Percentiles rank a stretch among this genome's conserved stretches.
phyloP scores from a whole-genome alignment of 2,797 vertebrate genomes.

The Eutrigla gurnardus region DNA sequence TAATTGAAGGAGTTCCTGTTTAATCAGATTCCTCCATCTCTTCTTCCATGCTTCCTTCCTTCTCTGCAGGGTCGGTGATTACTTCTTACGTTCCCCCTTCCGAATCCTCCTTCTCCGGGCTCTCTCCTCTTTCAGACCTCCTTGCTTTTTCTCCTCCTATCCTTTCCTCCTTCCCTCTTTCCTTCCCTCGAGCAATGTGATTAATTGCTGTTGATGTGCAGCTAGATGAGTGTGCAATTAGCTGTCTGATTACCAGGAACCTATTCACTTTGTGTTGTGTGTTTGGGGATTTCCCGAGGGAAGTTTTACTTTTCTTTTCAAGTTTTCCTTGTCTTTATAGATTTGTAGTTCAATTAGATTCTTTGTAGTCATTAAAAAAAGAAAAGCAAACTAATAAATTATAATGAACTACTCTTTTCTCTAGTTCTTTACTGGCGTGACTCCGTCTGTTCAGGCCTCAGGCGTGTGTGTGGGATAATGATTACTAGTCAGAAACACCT shows the following conservation, averaged over 20 bases:
- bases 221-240: constrained; percentile 69
- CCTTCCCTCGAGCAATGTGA: constrained; percentile 50
- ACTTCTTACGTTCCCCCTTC: constrained; percentile 26
- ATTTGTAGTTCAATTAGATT: constrained; percentile 10
- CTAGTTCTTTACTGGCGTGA: constrained; percentile 28
- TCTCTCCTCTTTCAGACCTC: constrained; percentile 13
- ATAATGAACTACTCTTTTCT: constrained; percentile 1
- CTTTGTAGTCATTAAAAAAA: constrained; percentile 14
- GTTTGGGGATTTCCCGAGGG: constrained; percentile 49
- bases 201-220: constrained; percentile 69
- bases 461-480: constrained; percentile 35
- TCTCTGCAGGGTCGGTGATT: constrained; percentile 62
- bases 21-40: constrained; percentile 68
- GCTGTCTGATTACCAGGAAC: constrained; percentile 70
- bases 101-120: background rate
- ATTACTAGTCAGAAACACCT: constrained; percentile 64
- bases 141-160: constrained; percentile 8
- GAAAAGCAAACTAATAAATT: constrained; percentile 9
- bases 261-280: constrained; percentile 5
- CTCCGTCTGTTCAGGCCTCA: constrained; percentile 35
- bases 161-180: constrained; percentile 24
- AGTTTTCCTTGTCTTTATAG: constrained; percentile 26
- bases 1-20: constrained; percentile 77
- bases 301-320: constrained; percentile 29
- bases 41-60: constrained; percentile 48